phyloP scores from a whole-genome alignment of 2,888 invertebrate genomes.

The Brachyptera putata region DNA sequence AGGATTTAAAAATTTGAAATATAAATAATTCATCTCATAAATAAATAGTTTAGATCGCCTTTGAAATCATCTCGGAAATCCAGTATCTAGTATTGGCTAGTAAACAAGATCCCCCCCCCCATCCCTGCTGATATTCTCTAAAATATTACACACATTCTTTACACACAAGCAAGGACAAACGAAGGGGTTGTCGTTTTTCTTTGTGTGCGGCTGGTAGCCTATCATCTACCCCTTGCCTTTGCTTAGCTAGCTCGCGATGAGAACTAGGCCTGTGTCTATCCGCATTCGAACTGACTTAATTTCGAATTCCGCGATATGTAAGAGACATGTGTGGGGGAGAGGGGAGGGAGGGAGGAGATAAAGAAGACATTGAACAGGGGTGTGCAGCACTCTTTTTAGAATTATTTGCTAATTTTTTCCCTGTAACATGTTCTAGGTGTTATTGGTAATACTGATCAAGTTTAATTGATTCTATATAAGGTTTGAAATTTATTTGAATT shows the following conservation, averaged over 20 bases:
- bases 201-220: background rate
- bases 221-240: background rate
- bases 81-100: background rate
- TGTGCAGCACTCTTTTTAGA: too few relatives aligned
- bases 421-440: too few relatives aligned
- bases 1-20: too few relatives aligned
- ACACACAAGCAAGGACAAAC: background rate
- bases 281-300: constrained; percentile 30
- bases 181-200: constrained; percentile 15
- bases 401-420: too few relatives aligned
- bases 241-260: background rate
- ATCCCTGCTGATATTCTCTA: background rate
- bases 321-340: constrained; percentile 9
- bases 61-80: background rate
- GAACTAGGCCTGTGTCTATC: constrained; percentile 10
- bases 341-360: background rate
- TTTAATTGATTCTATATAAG: too few relatives aligned
- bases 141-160: background rate
- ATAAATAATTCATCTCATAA: too few relatives aligned
- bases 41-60: background rate
- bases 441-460: too few relatives aligned
- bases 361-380: background rate
- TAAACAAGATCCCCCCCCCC: too few relatives aligned
- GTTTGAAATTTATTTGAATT: too few relatives aligned
- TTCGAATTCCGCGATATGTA: constrained; percentile 28